Conservation (phyloP, 2,888 invertebrate species). For the Pardosa pseudoannulata region DNA sequence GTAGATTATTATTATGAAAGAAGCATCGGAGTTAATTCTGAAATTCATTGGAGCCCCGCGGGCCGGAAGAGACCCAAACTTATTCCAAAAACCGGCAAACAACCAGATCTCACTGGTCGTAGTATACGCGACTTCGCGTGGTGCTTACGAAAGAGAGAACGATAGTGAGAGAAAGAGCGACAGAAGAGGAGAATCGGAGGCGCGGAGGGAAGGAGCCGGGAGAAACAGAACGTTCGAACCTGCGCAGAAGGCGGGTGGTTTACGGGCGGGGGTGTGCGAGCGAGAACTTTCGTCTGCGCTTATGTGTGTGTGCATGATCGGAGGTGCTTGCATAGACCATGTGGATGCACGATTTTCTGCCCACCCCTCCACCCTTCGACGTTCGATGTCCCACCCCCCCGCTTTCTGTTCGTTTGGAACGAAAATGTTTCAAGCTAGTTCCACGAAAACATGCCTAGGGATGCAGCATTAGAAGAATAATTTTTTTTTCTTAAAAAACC, state of each 20-base stretch:
- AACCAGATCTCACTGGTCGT: constrained; percentile 39
- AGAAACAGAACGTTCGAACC: background rate
- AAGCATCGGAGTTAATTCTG: background rate
- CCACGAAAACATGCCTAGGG: constrained; percentile 59
- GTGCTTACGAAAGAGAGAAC: constrained; percentile 64
- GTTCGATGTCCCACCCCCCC: constrained; percentile 19
- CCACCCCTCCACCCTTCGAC: constrained; percentile 23
- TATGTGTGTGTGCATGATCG: constrained; percentile 50
- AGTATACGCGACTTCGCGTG: constrained; percentile 48
- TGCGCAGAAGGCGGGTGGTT: constrained; percentile 25
- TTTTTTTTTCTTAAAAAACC: background rate
- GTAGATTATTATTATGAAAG: background rate
- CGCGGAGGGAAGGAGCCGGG: background rate
- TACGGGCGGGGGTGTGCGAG: constrained; percentile 30
- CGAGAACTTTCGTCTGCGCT: constrained; percentile 62
- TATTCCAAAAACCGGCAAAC: constrained; percentile 27
- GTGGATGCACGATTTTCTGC: constrained; percentile 66
- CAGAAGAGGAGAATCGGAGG: constrained; percentile 15
- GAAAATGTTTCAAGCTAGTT: constrained; percentile 67
- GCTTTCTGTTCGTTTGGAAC: constrained; percentile 36
- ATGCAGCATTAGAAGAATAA: background rate
- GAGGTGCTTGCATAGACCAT: constrained; percentile 63
- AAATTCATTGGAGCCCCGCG: constrained; percentile 5
- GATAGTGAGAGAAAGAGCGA: constrained; percentile 49
- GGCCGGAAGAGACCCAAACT: background rate